phyloP scores from a whole-genome alignment of 2,113 vertebrate genomes.

The Antechinus flavipes region DNA sequence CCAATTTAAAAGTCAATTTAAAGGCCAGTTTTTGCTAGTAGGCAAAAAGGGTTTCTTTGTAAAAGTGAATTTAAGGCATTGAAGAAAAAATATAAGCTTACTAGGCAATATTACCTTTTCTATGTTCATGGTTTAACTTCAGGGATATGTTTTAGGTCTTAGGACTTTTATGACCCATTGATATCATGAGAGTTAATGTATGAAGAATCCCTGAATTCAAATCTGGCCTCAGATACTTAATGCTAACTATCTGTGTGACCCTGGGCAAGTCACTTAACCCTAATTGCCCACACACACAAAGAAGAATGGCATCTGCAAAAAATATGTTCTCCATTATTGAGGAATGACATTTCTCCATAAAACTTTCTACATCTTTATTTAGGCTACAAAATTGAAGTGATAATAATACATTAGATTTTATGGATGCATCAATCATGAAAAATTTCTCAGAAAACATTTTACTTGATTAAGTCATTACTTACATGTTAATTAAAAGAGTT shows the following conservation, averaged over 20 bases:
- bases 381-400: constrained; percentile 55
- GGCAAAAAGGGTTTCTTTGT: constrained; percentile 52
- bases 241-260: no score
- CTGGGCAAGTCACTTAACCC: no score
- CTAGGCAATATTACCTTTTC: constrained; percentile 8
- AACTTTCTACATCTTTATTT: constrained; percentile 34
- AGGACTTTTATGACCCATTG: constrained; percentile 30
- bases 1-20: constrained; percentile 52
- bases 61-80: constrained; percentile 62
- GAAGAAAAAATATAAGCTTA: constrained; percentile 60
- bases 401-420: constrained; percentile 50
- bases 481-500: background rate
- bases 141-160: constrained; percentile 8
- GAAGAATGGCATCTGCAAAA: constrained; percentile 13
- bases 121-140: constrained; percentile 26
- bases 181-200: background rate
- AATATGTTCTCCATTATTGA: constrained; percentile 33
- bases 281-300: background rate
- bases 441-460: background rate
- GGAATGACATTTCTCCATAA: constrained; percentile 42
- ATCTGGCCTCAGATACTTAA: no score
- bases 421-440: constrained; percentile 48
- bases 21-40: constrained; percentile 52
- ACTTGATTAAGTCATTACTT: background rate
- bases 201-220: background rate